Evolutionary conservation across 2,113 vertebrate genomes (phyloP), one percentile per base, ranked within the genome.

Genomic region (Dromaius novaehollandiae): DNA sequence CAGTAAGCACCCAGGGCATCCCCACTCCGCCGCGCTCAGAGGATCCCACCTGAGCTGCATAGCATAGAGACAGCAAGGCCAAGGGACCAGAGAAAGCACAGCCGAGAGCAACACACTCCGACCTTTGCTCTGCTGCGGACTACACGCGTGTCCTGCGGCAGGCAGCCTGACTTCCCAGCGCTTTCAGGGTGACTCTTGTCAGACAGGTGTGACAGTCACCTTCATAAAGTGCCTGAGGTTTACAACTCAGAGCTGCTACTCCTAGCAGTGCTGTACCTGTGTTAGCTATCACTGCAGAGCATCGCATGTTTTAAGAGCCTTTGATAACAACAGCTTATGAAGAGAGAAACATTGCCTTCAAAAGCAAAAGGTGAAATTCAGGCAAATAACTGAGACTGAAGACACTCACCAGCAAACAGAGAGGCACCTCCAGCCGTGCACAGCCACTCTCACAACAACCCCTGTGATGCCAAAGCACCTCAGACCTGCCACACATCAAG

Each of bases 1-100:
- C 28, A 36, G 56, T 8, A 30, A 34, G 18, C 22, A 13, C 55
- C 20, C 11, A 51, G 46, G 28, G 44, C 21, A 53, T 75, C 69
- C 81, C 48, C 64, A 1, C 15, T 32, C 69, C 15, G 2, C 80
- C 42, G 51, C 46, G 1, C 64, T n/a, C 25, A 65, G 36, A 71
- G 88, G 73, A 55, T 34, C 44, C 46, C 17, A 19, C 5, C n/a
- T 0, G 1, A 12, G 28, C 56, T 51, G 2, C 0, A 0, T 1
- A 30, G 42, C 34, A 20, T 1, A 3, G 60, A 56, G n/a, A 14
- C 55, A 38, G 0, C 12, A 30, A 65, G 15, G 74, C 70, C 70
- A 51, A 48, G 21, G 73, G 63, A 70, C 51, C 38, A 34, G 30
- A 83, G 44, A 80, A 53, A 85, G 71, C 1, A 25, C 73, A 79